These are phyloP conservation scores for Periophthalmodon schlosseri DNA, from an alignment of 2,113 vertebrate species.

Conservation along the genomic window DNA sequence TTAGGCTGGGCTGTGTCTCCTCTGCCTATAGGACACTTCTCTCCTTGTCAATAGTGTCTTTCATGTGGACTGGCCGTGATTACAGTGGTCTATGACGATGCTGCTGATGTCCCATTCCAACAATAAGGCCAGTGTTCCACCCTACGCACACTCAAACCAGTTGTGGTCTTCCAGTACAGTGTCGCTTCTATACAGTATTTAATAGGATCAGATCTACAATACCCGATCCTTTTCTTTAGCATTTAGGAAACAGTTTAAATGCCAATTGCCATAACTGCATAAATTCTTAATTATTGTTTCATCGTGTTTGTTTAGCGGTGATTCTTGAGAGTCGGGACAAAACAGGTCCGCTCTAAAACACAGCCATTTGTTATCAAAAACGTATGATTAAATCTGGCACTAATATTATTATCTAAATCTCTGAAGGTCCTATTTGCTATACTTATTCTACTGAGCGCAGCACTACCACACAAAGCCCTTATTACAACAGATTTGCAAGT, in stretches of 20 bases:
- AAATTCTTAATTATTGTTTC: not conserved
- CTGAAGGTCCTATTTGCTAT: too few relatives aligned
- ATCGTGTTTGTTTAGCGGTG: not conserved
- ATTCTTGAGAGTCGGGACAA: too few relatives aligned
- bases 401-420: too few relatives aligned
- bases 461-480: too few relatives aligned
- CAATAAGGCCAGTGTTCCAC: conserved; percentile 68
- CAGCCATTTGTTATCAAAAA: too few relatives aligned
- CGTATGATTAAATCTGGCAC: too few relatives aligned
- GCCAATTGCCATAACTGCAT: not conserved
- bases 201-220: not conserved
- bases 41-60: conserved; percentile 68
- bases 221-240: not conserved
- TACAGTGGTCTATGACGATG: conserved; percentile 67
- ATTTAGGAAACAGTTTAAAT: not conserved
- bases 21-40: conserved; percentile 45
- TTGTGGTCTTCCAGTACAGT: conserved; percentile 29
- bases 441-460: too few relatives aligned
- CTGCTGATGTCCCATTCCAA: conserved; percentile 55
- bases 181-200: conserved; percentile 12
- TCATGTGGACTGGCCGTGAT: conserved; percentile 67
- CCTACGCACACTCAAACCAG: conserved; percentile 31
- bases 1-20: conserved; percentile 25
- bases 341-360: too few relatives aligned
- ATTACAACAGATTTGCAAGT: too few relatives aligned